phyloP scores from a whole-genome alignment of 1,140 invertebrate genomes.

The Macrotrachela quadricornifera region DNA sequence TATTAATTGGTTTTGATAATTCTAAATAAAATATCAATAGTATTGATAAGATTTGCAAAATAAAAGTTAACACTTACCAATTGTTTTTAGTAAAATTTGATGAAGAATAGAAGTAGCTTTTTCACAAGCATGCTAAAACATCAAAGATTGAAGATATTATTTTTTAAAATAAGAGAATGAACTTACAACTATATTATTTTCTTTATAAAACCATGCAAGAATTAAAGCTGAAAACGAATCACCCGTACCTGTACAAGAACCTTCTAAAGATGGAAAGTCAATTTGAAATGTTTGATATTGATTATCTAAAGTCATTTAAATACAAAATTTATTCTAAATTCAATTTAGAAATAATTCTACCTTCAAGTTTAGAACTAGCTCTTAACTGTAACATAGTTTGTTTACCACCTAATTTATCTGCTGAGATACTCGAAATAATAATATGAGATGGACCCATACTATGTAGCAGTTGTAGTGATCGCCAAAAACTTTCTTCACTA shows the following conservation, averaged over 20 bases:
- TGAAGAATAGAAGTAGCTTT: no score
- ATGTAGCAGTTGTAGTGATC: not conserved
- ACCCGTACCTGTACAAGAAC: conserved; percentile 68
- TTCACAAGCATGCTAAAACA: no score
- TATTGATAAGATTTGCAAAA: no score
- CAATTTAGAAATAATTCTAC: not conserved
- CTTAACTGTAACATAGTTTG: not conserved
- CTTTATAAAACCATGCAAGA: conserved; percentile 54
- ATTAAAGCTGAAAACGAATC: conserved; percentile 78
- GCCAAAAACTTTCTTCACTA: not conserved
- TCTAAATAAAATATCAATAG: no score
- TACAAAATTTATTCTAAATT: no score
- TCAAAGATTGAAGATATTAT: not conserved
- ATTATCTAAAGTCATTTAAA: conserved; percentile 5
- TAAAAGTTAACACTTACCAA: no score
- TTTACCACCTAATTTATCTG: not conserved
- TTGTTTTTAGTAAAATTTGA: no score
- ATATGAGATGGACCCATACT: not conserved
- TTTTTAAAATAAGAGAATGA: conserved; percentile 11
- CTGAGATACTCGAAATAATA: not conserved
- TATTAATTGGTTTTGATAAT: no score
- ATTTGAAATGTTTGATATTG: conserved; percentile 27
- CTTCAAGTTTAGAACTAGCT: not conserved
- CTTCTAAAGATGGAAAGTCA: conserved; percentile 48
- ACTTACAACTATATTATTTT: conserved; percentile 41